Percentiles rank a stretch among this genome's conserved stretches.
Evolutionary conservation across 2,113 vertebrate species (phyloP).

Genomic region (Syrrhaptes paradoxus): DNA sequence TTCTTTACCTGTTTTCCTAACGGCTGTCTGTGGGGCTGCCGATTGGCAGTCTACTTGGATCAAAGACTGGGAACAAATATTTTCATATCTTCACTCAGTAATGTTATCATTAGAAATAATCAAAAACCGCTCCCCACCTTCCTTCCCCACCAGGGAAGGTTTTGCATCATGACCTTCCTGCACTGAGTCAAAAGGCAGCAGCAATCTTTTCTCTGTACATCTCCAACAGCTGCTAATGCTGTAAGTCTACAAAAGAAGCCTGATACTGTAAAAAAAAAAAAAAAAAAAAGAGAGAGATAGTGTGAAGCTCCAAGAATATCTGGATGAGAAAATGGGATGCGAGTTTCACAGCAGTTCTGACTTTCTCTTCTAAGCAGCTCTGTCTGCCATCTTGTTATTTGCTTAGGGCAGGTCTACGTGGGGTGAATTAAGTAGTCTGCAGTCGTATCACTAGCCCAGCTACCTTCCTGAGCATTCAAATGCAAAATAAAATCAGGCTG

Average conservation of each 20-base stretch:
- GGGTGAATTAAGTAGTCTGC: background rate
- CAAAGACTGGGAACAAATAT: constrained; percentile 48
- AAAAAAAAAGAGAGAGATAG: background rate
- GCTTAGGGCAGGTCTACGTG: background rate
- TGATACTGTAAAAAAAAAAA: background rate
- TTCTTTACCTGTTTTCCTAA: constrained; percentile 26
- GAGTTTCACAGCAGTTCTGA: background rate
- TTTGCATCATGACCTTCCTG: constrained; percentile 56
- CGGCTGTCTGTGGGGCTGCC: background rate
- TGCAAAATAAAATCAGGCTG: background rate
- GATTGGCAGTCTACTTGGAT: constrained; percentile 19
- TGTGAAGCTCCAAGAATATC: background rate
- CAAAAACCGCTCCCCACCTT: constrained; percentile 34
- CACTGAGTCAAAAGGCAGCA: constrained; percentile 22
- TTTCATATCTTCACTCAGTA: constrained; percentile 30
- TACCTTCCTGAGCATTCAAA: background rate
- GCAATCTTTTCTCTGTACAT: background rate
- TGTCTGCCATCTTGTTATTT: background rate
- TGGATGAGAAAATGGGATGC: background rate
- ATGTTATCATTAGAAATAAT: constrained; percentile 49
- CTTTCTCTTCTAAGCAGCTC: background rate
- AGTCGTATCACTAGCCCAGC: background rate
- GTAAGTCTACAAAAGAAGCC: background rate
- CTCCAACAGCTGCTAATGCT: constrained; percentile 38
- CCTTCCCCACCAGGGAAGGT: constrained; percentile 38